phyloP scores from a whole-genome alignment of 2,113 vertebrate species.

The Lophius piscatorius region DNA sequence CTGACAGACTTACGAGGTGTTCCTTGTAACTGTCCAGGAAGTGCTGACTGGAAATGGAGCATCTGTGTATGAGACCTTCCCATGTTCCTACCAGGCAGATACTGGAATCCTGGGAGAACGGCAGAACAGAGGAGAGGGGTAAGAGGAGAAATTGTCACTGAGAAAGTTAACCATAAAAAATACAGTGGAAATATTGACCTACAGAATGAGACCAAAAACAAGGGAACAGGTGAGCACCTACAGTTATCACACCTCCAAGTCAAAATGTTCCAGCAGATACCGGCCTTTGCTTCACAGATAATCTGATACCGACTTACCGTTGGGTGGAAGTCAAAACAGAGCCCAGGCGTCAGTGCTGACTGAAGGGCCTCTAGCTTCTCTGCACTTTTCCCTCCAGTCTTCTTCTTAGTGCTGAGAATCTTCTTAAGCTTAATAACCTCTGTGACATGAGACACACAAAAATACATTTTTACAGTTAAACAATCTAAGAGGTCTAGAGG shows the following conservation, averaged over 20 bases:
- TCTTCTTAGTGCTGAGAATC: conserved; percentile 49
- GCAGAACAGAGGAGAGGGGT: background rate
- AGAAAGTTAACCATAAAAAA: no score
- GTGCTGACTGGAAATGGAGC: conserved; percentile 80
- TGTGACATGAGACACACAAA: conserved; percentile 39
- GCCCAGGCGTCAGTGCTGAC: conserved; percentile 77
- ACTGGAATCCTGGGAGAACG: conserved; percentile 80
- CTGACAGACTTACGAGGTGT: conserved; percentile 81
- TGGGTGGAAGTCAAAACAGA: conserved; percentile 89
- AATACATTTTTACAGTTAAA: no score
- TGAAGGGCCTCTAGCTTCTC: conserved; percentile 71
- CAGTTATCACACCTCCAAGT: no score
- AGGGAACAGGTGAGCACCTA: no score
- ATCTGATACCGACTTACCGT: conserved; percentile 72
- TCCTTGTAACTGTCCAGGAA: conserved; percentile 84
- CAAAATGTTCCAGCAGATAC: no score
- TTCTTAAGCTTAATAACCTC: conserved; percentile 85
- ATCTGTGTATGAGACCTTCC: conserved; percentile 87
- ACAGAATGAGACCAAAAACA: no score
- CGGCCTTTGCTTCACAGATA: no score
- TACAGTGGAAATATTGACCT: no score
- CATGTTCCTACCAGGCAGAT: conserved; percentile 87
- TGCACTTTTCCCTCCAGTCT: conserved; percentile 43
- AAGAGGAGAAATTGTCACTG: no score
- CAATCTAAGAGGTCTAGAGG: conserved; percentile 51